A percentile compares a stretch with the other conserved stretches of the same genome.
These are phyloP conservation scores for Apis laboriosa DNA, from an alignment of 1,140 invertebrate genomes.

Conservation along the genomic window DNA sequence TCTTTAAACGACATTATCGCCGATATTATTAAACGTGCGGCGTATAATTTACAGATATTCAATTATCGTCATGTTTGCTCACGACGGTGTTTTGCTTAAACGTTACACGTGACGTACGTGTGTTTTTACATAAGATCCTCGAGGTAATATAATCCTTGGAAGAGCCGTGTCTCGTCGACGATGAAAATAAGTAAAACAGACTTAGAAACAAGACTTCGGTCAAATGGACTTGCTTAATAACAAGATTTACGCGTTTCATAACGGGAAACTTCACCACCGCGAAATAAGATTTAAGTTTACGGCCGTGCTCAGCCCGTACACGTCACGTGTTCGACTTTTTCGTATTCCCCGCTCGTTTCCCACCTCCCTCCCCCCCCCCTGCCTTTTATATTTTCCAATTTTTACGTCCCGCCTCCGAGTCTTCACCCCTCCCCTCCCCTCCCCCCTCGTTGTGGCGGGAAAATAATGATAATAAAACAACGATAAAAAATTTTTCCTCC, in stretches of 20 bases:
- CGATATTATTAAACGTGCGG: too few species aligned
- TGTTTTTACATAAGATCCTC: neutral
- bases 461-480: too few species aligned
- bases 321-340: constrained; percentile 4
- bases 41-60: too few species aligned
- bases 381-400: too few species aligned
- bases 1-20: too few species aligned
- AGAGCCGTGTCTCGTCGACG: neutral
- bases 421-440: neutral
- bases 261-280: neutral
- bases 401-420: neutral
- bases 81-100: neutral
- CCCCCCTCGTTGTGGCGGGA: too few species aligned
- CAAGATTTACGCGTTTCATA: constrained; percentile 19
- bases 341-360: neutral
- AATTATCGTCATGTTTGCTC: too few species aligned
- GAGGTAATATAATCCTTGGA: neutral
- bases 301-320: neutral
- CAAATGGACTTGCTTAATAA: constrained; percentile 9
- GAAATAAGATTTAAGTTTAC: constrained; percentile 15
- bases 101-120: neutral
- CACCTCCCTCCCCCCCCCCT: too few species aligned
- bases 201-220: neutral
- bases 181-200: neutral
- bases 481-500: too few species aligned